Percentiles rank a stretch among this genome's conserved stretches.
phyloP scores from a whole-genome alignment of 2,797 vertebrate species.

The Trachops cirrhosus region DNA sequence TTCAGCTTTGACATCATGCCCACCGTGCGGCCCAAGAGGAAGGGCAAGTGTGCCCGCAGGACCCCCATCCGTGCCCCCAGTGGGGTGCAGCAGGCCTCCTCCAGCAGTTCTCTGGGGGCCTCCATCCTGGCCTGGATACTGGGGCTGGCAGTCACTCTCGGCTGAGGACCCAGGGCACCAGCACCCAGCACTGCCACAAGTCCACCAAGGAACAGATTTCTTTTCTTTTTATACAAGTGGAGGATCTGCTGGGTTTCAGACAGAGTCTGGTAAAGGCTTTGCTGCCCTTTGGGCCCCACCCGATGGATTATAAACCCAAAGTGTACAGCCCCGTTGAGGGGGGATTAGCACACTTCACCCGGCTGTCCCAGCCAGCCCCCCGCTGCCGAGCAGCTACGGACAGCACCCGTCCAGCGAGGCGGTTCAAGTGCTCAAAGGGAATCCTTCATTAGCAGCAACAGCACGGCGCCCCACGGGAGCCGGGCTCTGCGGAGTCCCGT shows the following conservation, averaged over 20 bases:
- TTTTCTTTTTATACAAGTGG: constrained; percentile 80
- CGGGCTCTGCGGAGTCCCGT: constrained; percentile 64
- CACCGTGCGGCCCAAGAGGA: constrained; percentile 90
- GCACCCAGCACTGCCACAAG: constrained; percentile 85
- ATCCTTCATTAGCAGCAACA: constrained; percentile 37
- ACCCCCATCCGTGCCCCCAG: constrained; percentile 94
- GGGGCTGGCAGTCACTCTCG: constrained; percentile 88
- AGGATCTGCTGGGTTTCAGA: constrained; percentile 78
- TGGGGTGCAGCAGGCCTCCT: constrained; percentile 95
- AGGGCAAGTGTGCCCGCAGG: constrained; percentile 95
- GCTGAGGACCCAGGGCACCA: constrained; percentile 84
- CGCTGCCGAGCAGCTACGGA: constrained; percentile 73
- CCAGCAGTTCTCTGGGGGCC: constrained; percentile 78
- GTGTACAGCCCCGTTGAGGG: constrained; percentile 74
- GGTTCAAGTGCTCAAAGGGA: constrained; percentile 38
- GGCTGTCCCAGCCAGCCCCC: constrained; percentile 76
- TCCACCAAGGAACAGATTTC: constrained; percentile 83
- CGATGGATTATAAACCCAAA: constrained; percentile 73
- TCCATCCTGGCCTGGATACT: constrained; percentile 85
- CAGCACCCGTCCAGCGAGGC: constrained; percentile 69
- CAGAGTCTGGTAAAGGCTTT: constrained; percentile 74
- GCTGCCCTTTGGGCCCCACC: constrained; percentile 72
- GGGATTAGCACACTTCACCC: constrained; percentile 70
- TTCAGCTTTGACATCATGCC: constrained; percentile 87
- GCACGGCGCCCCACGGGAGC: constrained; percentile 52